A percentile compares a stretch with the other conserved stretches of the same genome.
phyloP scores from a whole-genome alignment of 2,113 vertebrate genomes.

The Mormyrus lacerda region DNA sequence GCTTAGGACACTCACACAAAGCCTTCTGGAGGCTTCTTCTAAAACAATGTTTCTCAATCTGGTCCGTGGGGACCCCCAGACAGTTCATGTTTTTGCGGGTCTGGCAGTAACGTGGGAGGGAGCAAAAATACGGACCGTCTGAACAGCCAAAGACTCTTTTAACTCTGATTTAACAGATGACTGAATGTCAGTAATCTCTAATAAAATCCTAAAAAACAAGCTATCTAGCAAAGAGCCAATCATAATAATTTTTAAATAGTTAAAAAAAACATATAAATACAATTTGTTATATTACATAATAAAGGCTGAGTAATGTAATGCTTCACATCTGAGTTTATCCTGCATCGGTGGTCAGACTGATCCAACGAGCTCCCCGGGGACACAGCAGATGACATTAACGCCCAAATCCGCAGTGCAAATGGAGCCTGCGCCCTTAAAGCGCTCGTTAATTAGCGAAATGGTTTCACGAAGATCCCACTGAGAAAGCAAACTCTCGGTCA shows the following conservation, averaged over 20 bases:
- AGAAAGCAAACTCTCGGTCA: not conserved
- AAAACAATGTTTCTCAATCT: not conserved
- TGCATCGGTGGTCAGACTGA: not conserved
- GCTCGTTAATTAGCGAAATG: not conserved
- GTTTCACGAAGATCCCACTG: not conserved
- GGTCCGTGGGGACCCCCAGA: not conserved
- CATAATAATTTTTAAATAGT: not conserved
- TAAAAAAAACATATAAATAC: not conserved
- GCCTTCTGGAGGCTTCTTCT: not conserved
- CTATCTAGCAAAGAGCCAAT: not conserved
- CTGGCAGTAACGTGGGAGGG: not conserved
- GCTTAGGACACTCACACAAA: not conserved
- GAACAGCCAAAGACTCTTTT: not conserved
- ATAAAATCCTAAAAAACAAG: not conserved
- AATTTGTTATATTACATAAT: not conserved
- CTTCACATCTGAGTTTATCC: not conserved
- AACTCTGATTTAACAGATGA: not conserved
- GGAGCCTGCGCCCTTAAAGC: not conserved
- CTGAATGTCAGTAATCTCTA: not conserved
- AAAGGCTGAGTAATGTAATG: not conserved
- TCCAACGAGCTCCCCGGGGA: not conserved
- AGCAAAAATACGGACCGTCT: not conserved
- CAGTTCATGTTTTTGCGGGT: not conserved
- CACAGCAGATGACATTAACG: not conserved
- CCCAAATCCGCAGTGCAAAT: not conserved